Conservation (phyloP, 2,113 vertebrate species). For the Zootoca vivipara region DNA sequence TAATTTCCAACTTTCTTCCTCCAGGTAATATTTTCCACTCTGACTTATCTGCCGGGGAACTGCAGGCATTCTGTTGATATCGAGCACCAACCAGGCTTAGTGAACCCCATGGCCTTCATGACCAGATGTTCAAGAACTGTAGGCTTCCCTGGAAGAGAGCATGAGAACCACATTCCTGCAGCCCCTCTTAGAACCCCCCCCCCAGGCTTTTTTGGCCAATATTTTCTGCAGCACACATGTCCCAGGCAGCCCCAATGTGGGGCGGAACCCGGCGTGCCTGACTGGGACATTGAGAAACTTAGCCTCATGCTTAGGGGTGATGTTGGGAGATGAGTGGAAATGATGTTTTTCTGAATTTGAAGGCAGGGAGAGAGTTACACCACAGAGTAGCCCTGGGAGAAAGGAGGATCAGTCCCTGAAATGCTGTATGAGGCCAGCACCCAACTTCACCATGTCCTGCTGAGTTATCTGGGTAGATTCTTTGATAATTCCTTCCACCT, state of each 20-base stretch:
- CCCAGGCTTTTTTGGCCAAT: no score
- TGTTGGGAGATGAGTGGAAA: neutral
- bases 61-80: neutral
- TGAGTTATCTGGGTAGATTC: neutral
- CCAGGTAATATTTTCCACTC: neutral
- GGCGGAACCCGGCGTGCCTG: no score
- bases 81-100: neutral
- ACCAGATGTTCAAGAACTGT: neutral
- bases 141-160: no score
- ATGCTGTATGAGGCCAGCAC: accelerated
- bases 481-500: accelerated
- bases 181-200: no score
- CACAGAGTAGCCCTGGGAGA: neutral
- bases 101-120: no score
- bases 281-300: no score
- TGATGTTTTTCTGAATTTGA: neutral
- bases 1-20: neutral
- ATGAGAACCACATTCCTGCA: no score
- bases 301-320: no score
- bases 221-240: no score
- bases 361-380: neutral
- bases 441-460: neutral
- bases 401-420: accelerated
- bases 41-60: neutral
- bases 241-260: no score